Evolutionary conservation across 2,113 vertebrate genomes (phyloP).

Genomic region (Turdus rufiventris): DNA sequence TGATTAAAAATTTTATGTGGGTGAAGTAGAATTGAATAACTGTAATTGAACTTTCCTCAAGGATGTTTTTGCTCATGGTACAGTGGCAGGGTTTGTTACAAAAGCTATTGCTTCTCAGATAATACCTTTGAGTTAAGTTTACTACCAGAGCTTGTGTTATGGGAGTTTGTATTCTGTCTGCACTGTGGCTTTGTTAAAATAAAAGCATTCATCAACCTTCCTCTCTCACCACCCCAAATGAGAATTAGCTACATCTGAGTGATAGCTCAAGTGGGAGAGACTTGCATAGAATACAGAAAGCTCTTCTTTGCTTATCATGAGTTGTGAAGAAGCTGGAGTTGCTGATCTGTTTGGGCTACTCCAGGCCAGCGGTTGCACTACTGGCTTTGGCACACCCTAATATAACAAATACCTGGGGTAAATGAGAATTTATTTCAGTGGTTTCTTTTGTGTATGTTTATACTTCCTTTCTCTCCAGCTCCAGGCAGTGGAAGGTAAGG

Average conservation of each 20-base stretch:
- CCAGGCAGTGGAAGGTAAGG: slow-evolving; percentile 81
- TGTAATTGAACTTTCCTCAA: slow-evolving; percentile 17
- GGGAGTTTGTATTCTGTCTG: neutral
- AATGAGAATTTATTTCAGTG: neutral
- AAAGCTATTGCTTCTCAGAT: neutral
- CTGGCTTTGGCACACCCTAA: neutral
- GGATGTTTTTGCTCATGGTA: neutral
- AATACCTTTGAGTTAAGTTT: neutral
- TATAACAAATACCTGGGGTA: neutral
- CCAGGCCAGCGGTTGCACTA: accelerated
- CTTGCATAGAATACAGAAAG: neutral
- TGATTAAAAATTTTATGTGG: slow-evolving; percentile 42
- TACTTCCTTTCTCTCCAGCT: slow-evolving; percentile 73
- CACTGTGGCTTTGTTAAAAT: neutral
- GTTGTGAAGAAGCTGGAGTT: neutral
- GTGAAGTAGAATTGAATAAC: slow-evolving; percentile 14
- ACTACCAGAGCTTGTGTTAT: neutral
- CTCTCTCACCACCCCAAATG: neutral
- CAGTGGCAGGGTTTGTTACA: neutral
- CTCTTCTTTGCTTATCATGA: neutral
- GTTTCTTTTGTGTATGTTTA: neutral
- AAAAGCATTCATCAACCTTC: neutral
- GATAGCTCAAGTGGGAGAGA: neutral
- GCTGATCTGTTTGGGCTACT: neutral
- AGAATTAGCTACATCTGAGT: neutral